A percentile compares a stretch with the other conserved stretches of the same genome.
Conservation (phyloP, 2,797 vertebrate species). For the Oreortyx pictus region DNA sequence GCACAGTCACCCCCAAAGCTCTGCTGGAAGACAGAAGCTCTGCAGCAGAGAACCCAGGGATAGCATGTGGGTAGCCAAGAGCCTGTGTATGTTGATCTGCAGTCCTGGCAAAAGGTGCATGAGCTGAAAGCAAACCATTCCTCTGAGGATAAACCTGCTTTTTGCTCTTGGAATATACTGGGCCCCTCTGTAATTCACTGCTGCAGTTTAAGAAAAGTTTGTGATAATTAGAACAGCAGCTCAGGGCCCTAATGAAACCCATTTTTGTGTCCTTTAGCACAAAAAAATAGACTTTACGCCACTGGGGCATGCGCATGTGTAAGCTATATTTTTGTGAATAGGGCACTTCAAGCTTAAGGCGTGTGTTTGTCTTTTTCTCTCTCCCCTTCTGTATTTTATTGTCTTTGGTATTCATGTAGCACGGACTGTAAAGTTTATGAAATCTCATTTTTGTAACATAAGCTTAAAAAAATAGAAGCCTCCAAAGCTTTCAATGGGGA, state of each 20-base stretch:
- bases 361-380: slow-evolving; percentile 5
- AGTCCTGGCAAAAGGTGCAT: neutral
- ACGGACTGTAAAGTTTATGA: slow-evolving; percentile 75
- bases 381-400: neutral
- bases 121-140: slow-evolving; percentile 29
- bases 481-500: slow-evolving; percentile 69
- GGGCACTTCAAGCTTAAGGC: slow-evolving; percentile 48
- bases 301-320: slow-evolving; percentile 39
- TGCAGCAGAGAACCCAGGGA: neutral
- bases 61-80: fast-evolving
- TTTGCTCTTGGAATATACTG: slow-evolving; percentile 28
- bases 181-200: neutral
- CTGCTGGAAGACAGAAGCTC: neutral
- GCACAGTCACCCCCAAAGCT: neutral
- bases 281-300: slow-evolving; percentile 19
- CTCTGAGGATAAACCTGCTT: slow-evolving; percentile 9
- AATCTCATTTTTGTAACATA: slow-evolving; percentile 77
- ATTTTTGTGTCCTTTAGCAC: slow-evolving; percentile 56
- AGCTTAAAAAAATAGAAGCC: slow-evolving; percentile 72
- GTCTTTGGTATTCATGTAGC: slow-evolving; percentile 69
- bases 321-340: slow-evolving; percentile 49
- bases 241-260: slow-evolving; percentile 34
- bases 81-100: neutral
- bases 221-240: neutral
- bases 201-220: neutral